Base-by-base conservation (phyloP, 2,888 invertebrate genomes). In the Isotomurus palustris region DNA sequence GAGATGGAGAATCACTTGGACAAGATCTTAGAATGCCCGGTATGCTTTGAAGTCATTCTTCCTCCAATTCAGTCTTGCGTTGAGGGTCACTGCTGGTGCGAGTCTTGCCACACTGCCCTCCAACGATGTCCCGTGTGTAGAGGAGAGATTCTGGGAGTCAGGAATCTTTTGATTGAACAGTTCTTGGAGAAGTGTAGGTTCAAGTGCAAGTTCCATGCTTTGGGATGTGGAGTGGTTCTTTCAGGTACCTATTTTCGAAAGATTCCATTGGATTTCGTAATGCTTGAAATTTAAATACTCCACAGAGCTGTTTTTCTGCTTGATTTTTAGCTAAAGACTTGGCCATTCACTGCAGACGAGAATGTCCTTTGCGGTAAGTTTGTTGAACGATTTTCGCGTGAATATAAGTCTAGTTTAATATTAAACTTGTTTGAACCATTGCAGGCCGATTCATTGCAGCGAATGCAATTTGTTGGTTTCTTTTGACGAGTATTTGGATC, bases 151-250 rank as follows among this genome's bases (percentile, higher is more conserved):
- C 28, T 58, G 3, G 25, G 27, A 1, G 54, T 62, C 8, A 22
- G 67, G n/a, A 62, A 64, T 41, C 40, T 51, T 17, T 55, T 64
- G 12, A 62, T 62, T 1, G 67, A 67, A 36, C 49, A 57, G 6
- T 56, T 67, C 14, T 49, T 62, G 32, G 62, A 64, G 17, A 58
- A 59, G 22, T 62, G 60, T 36, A n/a, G 19, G 0, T 17, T 67
- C 22, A 44, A 36, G 8, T 67, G 67, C 41, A 56, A 53, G 17
- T 57, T 55, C 47, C 45, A 35, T 8, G 43, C 57, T 12, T 25
- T 27, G 0, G 67, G 67, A 8, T 67, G 67, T 25, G 22, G 6
- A 0, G 45, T 49, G 3, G 19, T 10, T 17, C 19, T 58, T 24
- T 25, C 58, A 4, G 60, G 60, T 49, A 21, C 25, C 17, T 47